Evolutionary conservation across 92 coral and sea anemone genomes (phyloP), one percentile per base, ranked within the genome.

Genomic region (Virgularia gustaviana): DNA sequence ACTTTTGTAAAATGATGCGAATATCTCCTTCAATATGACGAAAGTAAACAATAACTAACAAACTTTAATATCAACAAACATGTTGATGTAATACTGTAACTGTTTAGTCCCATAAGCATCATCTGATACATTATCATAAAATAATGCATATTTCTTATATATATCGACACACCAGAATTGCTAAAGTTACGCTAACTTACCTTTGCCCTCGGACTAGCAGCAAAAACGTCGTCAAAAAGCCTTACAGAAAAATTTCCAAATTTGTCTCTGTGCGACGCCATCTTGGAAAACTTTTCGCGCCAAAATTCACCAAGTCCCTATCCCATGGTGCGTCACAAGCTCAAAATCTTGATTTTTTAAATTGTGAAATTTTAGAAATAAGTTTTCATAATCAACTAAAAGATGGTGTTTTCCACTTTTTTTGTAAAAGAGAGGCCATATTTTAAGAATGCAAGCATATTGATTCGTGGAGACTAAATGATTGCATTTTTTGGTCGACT

Each of bases 171-270:
- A 22, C 29, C 3, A 22, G 30, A 52, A 52, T 4, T 33, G 13
- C 8, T 15, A 22, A 52, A 52, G 31, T 3, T 3, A 52, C 30
- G 22, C 13, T 11, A 15, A 52, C 8, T 9, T 22, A 90, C 96
- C 91, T 87, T 75, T 23, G 96, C 96, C 33, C 96, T 73, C 52
- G 96, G 92, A 60, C 96, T 90, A 54, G 87, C 83, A 0, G 75
- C 68, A 47, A 83, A 90, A 36, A 90, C 78, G 18, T 84, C 78
- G 35, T 90, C 89, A 60, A 90, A 90, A 19, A 78, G 58, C 13
- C 3, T 9, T 6, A 28, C 22, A 12, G 58, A 52, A 52, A 52
- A 15, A 1, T 33, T 52, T 11, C 58, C 30, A 22, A 22, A 9
- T 53, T 0, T 35, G 24, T 35, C 70, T 27, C 41, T 36, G 12